Conservation (phyloP, 2,797 vertebrate species). For the Ispidina picta region DNA sequence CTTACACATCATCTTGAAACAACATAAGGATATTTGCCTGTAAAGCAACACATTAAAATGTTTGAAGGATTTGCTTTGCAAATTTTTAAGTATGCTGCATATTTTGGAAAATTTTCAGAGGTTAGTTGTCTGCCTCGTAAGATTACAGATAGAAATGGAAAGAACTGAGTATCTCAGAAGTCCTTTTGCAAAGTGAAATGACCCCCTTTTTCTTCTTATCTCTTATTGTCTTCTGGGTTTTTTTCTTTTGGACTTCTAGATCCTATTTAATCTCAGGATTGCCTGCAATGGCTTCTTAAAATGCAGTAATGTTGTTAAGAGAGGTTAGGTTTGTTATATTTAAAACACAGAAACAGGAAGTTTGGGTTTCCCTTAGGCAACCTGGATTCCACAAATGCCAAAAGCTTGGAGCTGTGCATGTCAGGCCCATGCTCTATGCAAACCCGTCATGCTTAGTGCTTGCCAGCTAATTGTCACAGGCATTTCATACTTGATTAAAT, state of each 20-base stretch:
- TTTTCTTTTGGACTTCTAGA: not conserved
- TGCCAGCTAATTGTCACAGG: not conserved
- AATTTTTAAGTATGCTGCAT: not conserved
- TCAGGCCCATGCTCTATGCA: not conserved
- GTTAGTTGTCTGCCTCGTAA: not conserved
- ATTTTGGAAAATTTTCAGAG: not conserved
- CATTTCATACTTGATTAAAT: not conserved
- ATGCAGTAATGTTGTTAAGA: not conserved
- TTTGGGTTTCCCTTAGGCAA: not conserved
- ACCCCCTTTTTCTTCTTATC: not conserved
- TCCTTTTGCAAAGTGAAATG: not conserved
- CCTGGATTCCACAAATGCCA: not conserved
- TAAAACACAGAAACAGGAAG: not conserved
- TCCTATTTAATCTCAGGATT: not conserved
- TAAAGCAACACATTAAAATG: not conserved
- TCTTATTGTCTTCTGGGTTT: no score
- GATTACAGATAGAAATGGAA: not conserved
- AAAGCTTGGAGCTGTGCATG: not conserved
- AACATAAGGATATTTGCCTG: not conserved
- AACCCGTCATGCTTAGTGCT: not conserved
- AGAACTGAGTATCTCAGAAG: not conserved
- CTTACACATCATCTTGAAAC: not conserved
- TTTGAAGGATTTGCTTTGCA: not conserved
- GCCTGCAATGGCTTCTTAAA: not conserved
- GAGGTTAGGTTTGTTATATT: conserved; percentile 2